A percentile compares a stretch with the other conserved stretches of the same genome.
These are phyloP conservation scores for Paedocypris micromegethes DNA, from an alignment of 2,797 vertebrate species.

Conservation along the genomic window DNA sequence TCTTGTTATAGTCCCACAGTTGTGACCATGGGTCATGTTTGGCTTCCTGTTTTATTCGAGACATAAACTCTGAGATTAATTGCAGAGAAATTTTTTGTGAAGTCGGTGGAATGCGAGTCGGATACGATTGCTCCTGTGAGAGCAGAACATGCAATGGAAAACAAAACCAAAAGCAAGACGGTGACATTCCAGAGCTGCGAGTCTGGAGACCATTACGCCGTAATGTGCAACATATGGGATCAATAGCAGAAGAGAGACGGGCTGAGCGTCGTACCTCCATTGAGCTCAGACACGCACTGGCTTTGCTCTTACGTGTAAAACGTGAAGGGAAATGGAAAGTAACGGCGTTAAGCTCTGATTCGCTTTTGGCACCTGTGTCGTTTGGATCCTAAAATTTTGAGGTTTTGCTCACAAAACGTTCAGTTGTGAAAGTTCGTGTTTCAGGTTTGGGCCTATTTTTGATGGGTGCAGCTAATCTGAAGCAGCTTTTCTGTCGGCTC, in stretches of 20 bases:
- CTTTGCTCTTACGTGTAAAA: slow-evolving; percentile 3
- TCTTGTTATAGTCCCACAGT: slow-evolving; percentile 7
- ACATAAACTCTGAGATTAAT: slow-evolving; percentile 39
- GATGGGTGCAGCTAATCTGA: slow-evolving; percentile 11
- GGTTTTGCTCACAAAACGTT: not conserved
- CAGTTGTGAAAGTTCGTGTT: not conserved
- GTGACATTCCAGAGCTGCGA: slow-evolving; percentile 18
- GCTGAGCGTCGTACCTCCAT: slow-evolving; percentile 5
- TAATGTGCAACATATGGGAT: slow-evolving; percentile 27
- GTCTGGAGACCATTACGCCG: slow-evolving; percentile 19
- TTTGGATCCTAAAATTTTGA: not conserved
- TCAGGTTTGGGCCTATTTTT: slow-evolving; percentile 12
- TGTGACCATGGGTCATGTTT: slow-evolving; percentile 21
- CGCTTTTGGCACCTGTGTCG: not conserved
- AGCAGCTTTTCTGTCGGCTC: slow-evolving; percentile 16
- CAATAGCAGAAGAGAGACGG: slow-evolving; percentile 4
- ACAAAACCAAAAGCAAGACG: slow-evolving; percentile 28
- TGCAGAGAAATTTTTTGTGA: slow-evolving; percentile 31
- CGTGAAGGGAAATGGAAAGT: slow-evolving; percentile 13
- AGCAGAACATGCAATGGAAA: slow-evolving; percentile 22
- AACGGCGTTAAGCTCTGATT: not conserved
- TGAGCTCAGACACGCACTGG: not conserved
- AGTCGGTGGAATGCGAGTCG: slow-evolving; percentile 25
- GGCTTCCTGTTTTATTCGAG: slow-evolving; percentile 22
- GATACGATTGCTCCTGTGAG: slow-evolving; percentile 16